phyloP scores from a whole-genome alignment of 2,797 vertebrate species.

The Meda fulgida region DNA sequence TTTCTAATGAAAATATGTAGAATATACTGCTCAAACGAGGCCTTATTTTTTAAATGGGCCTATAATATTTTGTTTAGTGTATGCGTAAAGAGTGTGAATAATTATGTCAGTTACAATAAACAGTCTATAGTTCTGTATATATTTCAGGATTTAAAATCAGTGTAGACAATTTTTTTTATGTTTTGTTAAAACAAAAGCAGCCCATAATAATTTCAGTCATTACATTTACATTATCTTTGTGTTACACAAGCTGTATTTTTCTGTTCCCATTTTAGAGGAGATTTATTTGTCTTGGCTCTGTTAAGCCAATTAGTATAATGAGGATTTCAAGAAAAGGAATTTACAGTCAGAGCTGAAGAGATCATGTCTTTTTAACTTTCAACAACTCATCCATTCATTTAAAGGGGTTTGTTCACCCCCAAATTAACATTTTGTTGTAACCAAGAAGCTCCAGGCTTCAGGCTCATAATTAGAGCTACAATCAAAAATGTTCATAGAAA shows the following conservation, averaged over 20 bases:
- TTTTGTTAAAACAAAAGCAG: neutral
- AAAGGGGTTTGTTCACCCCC: slow-evolving; percentile 42
- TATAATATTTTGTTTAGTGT: neutral
- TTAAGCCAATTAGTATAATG: slow-evolving; percentile 72
- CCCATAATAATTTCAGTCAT: neutral
- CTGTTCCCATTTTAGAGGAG: slow-evolving; percentile 24
- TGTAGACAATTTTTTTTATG: neutral
- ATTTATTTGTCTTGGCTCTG: slow-evolving; percentile 58
- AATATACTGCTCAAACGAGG: neutral
- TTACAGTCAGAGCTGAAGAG: slow-evolving; percentile 44
- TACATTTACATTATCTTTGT: neutral
- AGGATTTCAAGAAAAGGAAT: slow-evolving; percentile 67
- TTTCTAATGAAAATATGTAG: neutral
- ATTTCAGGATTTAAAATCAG: neutral
- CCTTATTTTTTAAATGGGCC: neutral
- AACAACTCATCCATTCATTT: slow-evolving; percentile 45
- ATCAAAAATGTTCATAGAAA: too few relatives aligned
- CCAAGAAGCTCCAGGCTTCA: too few relatives aligned
- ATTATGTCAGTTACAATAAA: neutral
- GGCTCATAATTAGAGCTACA: neutral
- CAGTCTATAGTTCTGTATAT: neutral
- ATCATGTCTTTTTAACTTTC: slow-evolving; percentile 30
- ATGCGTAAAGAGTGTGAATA: neutral
- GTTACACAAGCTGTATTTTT: neutral
- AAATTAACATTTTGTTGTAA: neutral